These are phyloP conservation scores for Drosophila cognata DNA, from an alignment of 2,888 invertebrate species.

Conservation along the genomic window DNA sequence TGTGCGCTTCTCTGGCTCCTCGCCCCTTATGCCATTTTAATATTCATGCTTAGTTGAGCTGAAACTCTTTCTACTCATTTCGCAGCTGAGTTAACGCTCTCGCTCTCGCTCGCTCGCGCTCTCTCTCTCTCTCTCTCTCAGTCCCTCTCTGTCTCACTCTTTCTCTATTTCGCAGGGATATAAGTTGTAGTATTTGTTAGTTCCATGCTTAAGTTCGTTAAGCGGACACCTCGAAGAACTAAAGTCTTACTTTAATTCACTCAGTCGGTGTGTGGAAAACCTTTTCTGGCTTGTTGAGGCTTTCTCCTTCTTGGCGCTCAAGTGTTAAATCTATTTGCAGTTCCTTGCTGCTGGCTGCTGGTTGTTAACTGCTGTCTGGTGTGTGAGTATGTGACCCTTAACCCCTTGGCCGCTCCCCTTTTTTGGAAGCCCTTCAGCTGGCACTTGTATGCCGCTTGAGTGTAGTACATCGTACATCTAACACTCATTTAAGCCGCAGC, in stretches of 20 bases:
- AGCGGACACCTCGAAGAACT: conserved; percentile 40
- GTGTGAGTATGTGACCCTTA: conserved; percentile 11
- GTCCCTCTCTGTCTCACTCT: neutral
- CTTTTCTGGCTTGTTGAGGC: conserved; percentile 35
- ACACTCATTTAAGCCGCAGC: conserved; percentile 58
- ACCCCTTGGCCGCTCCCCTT: neutral
- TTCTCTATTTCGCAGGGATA: neutral
- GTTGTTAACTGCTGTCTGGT: conserved; percentile 47
- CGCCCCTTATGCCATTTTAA: conserved; percentile 33
- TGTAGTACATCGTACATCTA: conserved; percentile 52
- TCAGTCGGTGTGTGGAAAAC: conserved; percentile 8
- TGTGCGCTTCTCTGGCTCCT: neutral
- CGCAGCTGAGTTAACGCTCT: conserved; percentile 25
- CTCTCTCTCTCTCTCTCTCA: no score
- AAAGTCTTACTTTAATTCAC: conserved; percentile 31
- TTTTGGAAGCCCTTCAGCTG: conserved; percentile 4
- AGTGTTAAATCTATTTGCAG: conserved; percentile 70
- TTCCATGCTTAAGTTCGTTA: conserved; percentile 48
- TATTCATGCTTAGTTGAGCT: conserved; percentile 54
- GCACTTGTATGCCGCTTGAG: conserved; percentile 27
- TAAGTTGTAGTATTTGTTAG: conserved; percentile 24
- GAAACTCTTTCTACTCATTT: conserved; percentile 44
- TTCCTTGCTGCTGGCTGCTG: conserved; percentile 32
- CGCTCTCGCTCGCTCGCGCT: neutral
- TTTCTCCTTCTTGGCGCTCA: conserved; percentile 33